A percentile compares a stretch with the other conserved stretches of the same genome.
phyloP scores from a whole-genome alignment of 2,888 invertebrate genomes.

The Acanthopleura granulata region DNA sequence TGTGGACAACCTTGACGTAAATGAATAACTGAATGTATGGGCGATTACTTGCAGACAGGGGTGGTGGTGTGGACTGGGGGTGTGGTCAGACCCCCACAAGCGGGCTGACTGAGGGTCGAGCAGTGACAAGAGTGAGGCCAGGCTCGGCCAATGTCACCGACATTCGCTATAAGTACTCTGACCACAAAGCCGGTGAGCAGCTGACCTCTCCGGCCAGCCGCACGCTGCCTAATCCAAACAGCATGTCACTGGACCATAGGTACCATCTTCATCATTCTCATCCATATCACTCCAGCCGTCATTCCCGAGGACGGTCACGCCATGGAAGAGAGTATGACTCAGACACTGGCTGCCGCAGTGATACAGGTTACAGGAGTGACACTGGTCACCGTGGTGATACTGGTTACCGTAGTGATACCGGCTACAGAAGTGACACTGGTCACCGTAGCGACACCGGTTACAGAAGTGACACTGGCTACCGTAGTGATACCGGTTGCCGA shows the following conservation, averaged over 20 bases:
- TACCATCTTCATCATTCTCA: constrained; percentile 22
- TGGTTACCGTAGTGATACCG: constrained; percentile 44
- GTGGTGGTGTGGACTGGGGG: no score
- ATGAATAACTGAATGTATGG: no score
- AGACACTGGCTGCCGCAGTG: constrained; percentile 61
- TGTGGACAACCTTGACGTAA: no score
- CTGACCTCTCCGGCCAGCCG: neutral
- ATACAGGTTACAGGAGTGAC: constrained; percentile 32
- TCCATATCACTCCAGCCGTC: constrained; percentile 16
- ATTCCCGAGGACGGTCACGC: constrained; percentile 29
- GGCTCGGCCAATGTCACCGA: neutral
- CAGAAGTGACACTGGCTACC: constrained; percentile 37
- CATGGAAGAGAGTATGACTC: constrained; percentile 61
- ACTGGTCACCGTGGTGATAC: constrained; percentile 35
- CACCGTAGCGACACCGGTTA: neutral
- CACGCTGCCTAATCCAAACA: neutral
- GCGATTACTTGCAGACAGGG: no score
- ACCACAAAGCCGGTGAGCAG: neutral
- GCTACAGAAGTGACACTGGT: constrained; percentile 50
- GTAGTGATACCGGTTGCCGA: constrained; percentile 28
- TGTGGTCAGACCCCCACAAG: no score
- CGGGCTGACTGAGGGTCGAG: no score
- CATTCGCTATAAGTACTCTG: neutral
- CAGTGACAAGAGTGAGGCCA: neutral
- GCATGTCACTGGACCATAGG: neutral